Conservation (phyloP, 2,888 invertebrate genomes). For the Pseudoips prasinana region DNA sequence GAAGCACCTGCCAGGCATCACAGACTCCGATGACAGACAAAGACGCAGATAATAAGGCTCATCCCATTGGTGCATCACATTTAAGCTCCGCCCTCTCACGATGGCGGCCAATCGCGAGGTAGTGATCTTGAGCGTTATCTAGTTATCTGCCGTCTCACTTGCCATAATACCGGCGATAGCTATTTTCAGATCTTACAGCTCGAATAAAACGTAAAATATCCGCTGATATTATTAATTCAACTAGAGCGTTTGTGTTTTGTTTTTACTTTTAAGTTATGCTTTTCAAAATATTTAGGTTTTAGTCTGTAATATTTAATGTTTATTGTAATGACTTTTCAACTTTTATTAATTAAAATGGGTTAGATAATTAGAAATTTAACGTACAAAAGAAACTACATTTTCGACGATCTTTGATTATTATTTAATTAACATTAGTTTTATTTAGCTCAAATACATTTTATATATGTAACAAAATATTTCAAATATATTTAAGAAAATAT, state of each 20-base stretch:
- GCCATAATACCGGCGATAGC: slow-evolving; percentile 46
- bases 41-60: slow-evolving; percentile 78
- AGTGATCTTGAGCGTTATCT: slow-evolving; percentile 82
- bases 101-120: slow-evolving; percentile 62
- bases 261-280: no score
- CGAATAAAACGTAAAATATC: slow-evolving; percentile 29
- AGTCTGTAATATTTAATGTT: no score
- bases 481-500: no score
- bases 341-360: no score
- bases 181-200: slow-evolving; percentile 59
- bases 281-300: no score
- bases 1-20: slow-evolving; percentile 52
- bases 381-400: no score
- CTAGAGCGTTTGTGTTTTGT: neutral
- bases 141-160: slow-evolving; percentile 80
- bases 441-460: no score
- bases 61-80: slow-evolving; percentile 83
- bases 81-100: slow-evolving; percentile 68
- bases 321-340: no score
- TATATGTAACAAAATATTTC: no score
- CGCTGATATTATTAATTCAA: slow-evolving; percentile 26
- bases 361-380: no score
- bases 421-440: no score
- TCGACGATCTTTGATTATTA: no score
- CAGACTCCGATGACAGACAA: slow-evolving; percentile 80